A percentile compares a stretch with the other conserved stretches of the same genome.
Conservation (phyloP, 2,888 invertebrate species). For the Epirrhoe tristata region DNA sequence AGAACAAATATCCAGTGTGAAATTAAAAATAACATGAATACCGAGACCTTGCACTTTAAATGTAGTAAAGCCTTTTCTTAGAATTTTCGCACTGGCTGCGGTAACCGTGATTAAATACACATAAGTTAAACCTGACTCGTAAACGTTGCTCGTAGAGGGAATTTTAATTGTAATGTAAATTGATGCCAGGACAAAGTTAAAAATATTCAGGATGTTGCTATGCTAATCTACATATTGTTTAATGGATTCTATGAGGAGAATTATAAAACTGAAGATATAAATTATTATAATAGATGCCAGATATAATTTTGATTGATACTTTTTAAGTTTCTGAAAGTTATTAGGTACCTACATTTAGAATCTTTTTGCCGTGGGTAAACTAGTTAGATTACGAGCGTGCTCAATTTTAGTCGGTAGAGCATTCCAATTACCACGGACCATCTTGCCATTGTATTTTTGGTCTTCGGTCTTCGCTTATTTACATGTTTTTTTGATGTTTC, state of each 20-base stretch:
- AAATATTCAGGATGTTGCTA: slow-evolving; percentile 8
- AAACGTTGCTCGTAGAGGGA: slow-evolving; percentile 46
- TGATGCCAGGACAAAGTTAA: slow-evolving; percentile 33
- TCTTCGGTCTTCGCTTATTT: not conserved
- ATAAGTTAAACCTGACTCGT: slow-evolving; percentile 49
- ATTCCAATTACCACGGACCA: slow-evolving; percentile 8
- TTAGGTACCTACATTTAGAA: not conserved
- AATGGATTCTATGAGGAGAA: not conserved
- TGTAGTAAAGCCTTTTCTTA: slow-evolving; percentile 49
- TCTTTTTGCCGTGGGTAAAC: not conserved
- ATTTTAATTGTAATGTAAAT: slow-evolving; percentile 49
- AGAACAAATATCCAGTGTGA: slow-evolving; percentile 59
- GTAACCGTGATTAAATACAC: slow-evolving; percentile 53
- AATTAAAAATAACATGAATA: slow-evolving; percentile 53
- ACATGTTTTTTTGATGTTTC: slow-evolving; percentile 47
- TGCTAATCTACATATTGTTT: not conserved
- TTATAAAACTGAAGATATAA: not conserved
- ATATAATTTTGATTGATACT: not conserved
- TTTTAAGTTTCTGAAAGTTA: not conserved
- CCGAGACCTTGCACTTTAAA: slow-evolving; percentile 45
- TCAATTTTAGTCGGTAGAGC: not conserved
- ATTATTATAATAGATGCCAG: not conserved
- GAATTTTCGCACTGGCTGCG: slow-evolving; percentile 36
- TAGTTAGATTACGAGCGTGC: not conserved
- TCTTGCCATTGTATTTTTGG: not conserved